Evolutionary conservation across 2,888 invertebrate genomes (phyloP), one percentile per base, ranked within the genome.

Genomic region (Sinhomidia bicolor): DNA sequence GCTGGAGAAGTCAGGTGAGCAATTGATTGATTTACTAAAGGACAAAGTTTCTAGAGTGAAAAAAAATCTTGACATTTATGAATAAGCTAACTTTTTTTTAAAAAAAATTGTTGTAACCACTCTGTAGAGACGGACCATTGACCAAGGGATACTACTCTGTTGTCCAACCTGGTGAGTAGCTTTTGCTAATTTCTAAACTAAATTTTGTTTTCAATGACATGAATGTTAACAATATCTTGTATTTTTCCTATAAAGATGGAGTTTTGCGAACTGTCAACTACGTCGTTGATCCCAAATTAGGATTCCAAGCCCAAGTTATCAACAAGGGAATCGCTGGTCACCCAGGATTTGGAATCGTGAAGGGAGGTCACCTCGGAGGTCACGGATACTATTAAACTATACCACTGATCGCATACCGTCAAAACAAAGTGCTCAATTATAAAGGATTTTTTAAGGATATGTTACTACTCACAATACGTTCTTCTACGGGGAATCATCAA

Each of bases 281-380:
- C 47, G 82, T 89, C 4, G 84, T 78, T 1, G 79, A 79, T 23
- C 83, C 83, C 6, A 85, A 89, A 29, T 10, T 62, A 2, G 88
- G 88, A 54, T 89, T 89, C 80, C 89, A 85, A 62, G 89, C 89
- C 36, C 85, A 89, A 41, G 89, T 89, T 29, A 80, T 85, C 57
- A 89, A 89, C 85, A 84, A 89, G 80, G 88, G 88, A 78, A 71
- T 85, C 20, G 83, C 89, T 9, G 47, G 47, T n/a, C 51, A 82
- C 32, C 65, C 47, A 12, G 23, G 29, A 14, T 3, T 68, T 7
- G 7, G 4, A 4, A 26, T 47, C 23, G 51, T 7, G 5, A 65
- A 41, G 57, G 47, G 65, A 62, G n/a, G n/a, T n/a, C 23, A 47
- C 62, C 54, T 29, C 14, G 54, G 78, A 57, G 41, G 78, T 1